Evolutionary conservation across 2,888 invertebrate species (phyloP).

Genomic region (Nomada goodeniana): DNA sequence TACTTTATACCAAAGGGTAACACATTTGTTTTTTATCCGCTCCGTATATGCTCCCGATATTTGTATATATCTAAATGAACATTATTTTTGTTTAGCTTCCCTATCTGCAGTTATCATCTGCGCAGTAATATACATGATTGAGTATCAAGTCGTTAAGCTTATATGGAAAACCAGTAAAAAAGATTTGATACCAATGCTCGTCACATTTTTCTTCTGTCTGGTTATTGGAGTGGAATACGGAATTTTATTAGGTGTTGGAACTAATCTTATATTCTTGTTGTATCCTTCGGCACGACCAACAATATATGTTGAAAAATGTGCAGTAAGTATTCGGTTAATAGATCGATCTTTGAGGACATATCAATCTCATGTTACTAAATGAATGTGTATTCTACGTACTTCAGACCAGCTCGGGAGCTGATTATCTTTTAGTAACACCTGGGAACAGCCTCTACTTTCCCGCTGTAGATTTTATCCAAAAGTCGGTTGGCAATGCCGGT

Average conservation of each 20-base stretch:
- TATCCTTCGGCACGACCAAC: slow-evolving; percentile 93
- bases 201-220: slow-evolving; percentile 93
- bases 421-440: slow-evolving; percentile 91
- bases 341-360: neutral
- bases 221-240: slow-evolving; percentile 94
- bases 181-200: slow-evolving; percentile 92
- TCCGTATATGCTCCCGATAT: neutral
- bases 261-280: slow-evolving; percentile 91
- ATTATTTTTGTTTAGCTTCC: slow-evolving; percentile 86
- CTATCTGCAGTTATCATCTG: slow-evolving; percentile 97
- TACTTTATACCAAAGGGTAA: slow-evolving; percentile 92
- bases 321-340: slow-evolving; percentile 85
- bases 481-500: slow-evolving; percentile 91
- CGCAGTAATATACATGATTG: slow-evolving; percentile 97
- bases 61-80: neutral
- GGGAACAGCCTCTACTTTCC: slow-evolving; percentile 94
- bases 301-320: slow-evolving; percentile 89
- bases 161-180: slow-evolving; percentile 93
- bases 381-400: slow-evolving; percentile 64
- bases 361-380: neutral
- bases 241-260: slow-evolving; percentile 92
- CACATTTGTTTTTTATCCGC: neutral
- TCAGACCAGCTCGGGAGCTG: slow-evolving; percentile 89
- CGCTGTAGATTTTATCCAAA: slow-evolving; percentile 92
- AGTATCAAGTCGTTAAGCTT: slow-evolving; percentile 94